A percentile compares a stretch with the other conserved stretches of the same genome.
These are phyloP conservation scores for Dreissena rostriformis DNA, from an alignment of 1,140 invertebrate genomes.

Conservation along the genomic window DNA sequence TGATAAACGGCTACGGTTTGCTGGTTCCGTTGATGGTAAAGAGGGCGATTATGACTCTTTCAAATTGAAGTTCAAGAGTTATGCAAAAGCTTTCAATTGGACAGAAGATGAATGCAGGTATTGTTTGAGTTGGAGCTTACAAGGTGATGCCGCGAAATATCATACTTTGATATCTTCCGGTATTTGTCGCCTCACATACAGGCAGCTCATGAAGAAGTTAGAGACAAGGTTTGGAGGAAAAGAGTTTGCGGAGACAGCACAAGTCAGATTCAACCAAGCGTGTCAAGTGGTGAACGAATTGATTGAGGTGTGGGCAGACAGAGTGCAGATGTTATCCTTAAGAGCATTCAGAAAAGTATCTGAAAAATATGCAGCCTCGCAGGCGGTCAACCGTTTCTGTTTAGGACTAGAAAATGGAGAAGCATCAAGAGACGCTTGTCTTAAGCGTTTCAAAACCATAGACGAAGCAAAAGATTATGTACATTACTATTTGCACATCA, in stretches of 20 bases:
- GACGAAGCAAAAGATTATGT: constrained; percentile 12
- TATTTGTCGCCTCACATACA: neutral
- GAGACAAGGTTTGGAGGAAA: constrained; percentile 44
- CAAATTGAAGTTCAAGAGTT: constrained; percentile 16
- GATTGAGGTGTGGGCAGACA: constrained; percentile 51
- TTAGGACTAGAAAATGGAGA: constrained; percentile 48
- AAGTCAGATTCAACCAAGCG: constrained; percentile 47
- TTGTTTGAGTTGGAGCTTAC: constrained; percentile 19
- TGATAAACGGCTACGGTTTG: neutral
- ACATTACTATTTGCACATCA: neutral
- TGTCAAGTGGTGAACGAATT: constrained; percentile 36
- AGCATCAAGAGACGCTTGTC: constrained; percentile 30
- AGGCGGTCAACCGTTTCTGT: constrained; percentile 54
- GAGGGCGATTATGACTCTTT: constrained; percentile 11
- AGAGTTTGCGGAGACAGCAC: constrained; percentile 47
- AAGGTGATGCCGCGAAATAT: constrained; percentile 3
- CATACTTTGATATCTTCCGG: constrained; percentile 4
- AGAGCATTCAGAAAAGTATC: constrained; percentile 47
- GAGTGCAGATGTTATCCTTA: constrained; percentile 30
- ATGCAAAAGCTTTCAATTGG: constrained; percentile 13
- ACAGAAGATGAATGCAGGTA: constrained; percentile 1
- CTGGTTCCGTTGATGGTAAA: neutral
- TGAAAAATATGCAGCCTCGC: constrained; percentile 33
- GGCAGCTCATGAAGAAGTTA: constrained; percentile 22
- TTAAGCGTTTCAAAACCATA: constrained; percentile 21